These are phyloP conservation scores for Vultur gryphus DNA, from an alignment of 2,797 vertebrate species.

Conservation along the genomic window DNA sequence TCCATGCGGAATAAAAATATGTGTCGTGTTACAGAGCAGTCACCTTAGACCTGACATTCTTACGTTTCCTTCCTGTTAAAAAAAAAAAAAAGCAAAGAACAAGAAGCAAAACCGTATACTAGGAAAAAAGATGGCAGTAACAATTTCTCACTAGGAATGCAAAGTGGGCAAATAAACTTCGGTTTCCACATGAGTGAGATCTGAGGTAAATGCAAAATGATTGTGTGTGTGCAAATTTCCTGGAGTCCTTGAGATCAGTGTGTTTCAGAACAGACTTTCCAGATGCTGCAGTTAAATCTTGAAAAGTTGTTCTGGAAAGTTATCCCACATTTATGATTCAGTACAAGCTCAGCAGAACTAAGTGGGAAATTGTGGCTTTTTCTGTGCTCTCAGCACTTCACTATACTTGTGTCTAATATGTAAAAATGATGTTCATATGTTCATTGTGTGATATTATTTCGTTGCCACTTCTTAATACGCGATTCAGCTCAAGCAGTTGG, in stretches of 20 bases:
- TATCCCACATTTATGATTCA: background rate
- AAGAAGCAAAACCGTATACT: background rate
- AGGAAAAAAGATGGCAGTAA: background rate
- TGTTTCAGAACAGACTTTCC: background rate
- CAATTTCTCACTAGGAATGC: background rate
- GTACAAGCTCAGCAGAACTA: background rate
- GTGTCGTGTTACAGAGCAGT: background rate
- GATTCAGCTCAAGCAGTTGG: background rate
- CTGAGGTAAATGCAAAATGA: background rate
- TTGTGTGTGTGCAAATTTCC: background rate
- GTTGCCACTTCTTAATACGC: background rate
- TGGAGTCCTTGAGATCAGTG: background rate
- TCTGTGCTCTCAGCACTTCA: background rate
- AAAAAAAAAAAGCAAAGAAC: background rate
- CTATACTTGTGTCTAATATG: background rate
- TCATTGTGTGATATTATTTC: background rate
- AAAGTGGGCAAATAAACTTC: background rate
- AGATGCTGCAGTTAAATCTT: background rate
- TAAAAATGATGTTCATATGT: background rate
- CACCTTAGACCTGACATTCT: background rate
- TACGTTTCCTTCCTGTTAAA: background rate
- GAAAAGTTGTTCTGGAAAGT: background rate
- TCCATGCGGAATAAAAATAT: background rate
- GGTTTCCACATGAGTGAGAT: background rate
- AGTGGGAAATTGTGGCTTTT: background rate